Evolutionary conservation across 2,888 invertebrate genomes (phyloP), one percentile per base, ranked within the genome.

Genomic region (Thera britannica): DNA sequence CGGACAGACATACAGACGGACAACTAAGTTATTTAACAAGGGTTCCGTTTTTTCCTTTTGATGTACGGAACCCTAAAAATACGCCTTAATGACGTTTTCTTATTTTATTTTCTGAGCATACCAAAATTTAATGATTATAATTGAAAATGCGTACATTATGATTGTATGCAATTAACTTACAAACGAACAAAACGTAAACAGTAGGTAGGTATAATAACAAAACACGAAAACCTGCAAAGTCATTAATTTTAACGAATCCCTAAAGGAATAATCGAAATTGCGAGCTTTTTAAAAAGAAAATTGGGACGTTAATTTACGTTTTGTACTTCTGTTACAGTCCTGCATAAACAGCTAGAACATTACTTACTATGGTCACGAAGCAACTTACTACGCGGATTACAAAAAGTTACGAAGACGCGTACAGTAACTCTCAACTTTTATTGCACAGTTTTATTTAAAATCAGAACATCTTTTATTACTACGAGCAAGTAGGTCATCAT

Each of bases 181-280:
- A 36, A 4, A 44, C 8, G 12, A 52, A 48, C 46, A 48, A 35
- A 62, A 56, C 9, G 59, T 58, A 9, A 9, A 46, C 34, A 23
- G 7, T 51, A 51, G 62, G 23, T 23, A 23, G 23, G 23, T 23
- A 23, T 23, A 65, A 69, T 60, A 57, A 63, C 65, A 4, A 58
- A 62, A 67, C 65, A 67, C 58, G 38, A 68, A 72, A 72, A 68
- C 52, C 66, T 54, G 60, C 54, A 6, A 70, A 61, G 64, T 68
- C 72, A 73, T 75, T 73, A 72, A 57, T 66, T 75, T 65, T 56
- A 71, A 68, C 71, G 70, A 75, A 72, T 73, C 69, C 64, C 71
- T 35, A 54, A 55, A 52, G 62, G 70, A 70, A 62, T 63, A 64
- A 72, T 67, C 68, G 72, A 72, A 73, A 72, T 75, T 72, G 68